Evolutionary conservation across 1,140 invertebrate species (phyloP).

Genomic region (Gonioctena quinquepunctata): DNA sequence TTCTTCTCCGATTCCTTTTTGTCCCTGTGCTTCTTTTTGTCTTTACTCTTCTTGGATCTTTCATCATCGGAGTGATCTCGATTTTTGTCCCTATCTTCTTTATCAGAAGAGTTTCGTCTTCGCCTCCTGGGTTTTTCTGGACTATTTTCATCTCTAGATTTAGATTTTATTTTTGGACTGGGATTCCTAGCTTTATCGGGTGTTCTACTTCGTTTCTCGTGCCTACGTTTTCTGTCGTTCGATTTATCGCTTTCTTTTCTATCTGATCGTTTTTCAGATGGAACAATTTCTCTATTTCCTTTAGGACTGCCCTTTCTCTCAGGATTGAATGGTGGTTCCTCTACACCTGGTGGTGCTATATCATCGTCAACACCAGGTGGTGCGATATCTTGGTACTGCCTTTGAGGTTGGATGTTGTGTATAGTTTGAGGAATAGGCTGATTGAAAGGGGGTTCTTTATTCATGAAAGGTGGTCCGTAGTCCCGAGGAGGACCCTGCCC

Average conservation of each 20-base stretch:
- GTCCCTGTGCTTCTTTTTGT: conserved; percentile 62
- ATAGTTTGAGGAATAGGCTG: conserved; percentile 26
- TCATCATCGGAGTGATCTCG: conserved; percentile 52
- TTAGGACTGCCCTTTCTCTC: conserved; percentile 21
- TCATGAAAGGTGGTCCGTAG: conserved; percentile 31
- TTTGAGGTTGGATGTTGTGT: conserved; percentile 31
- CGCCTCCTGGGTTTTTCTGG: conserved; percentile 42
- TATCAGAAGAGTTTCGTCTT: conserved; percentile 37
- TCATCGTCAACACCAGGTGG: conserved; percentile 52
- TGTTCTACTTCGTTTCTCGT: conserved; percentile 26
- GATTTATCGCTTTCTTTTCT: conserved; percentile 31
- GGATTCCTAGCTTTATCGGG: conserved; percentile 35
- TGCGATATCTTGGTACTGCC: conserved; percentile 47
- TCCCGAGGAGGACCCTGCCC: conserved; percentile 22
- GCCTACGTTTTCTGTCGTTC: conserved; percentile 19
- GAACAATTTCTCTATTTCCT: conserved; percentile 16
- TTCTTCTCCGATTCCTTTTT: conserved; percentile 61
- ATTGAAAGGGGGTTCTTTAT: conserved; percentile 22
- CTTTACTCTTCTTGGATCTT: conserved; percentile 60
- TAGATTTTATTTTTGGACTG: conserved; percentile 31
- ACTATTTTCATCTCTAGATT: conserved; percentile 51
- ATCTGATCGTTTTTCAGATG: conserved; percentile 22
- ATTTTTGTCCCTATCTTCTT: conserved; percentile 55
- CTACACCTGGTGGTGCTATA: conserved; percentile 47
- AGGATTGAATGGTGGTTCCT: conserved; percentile 32